Evolutionary conservation across 2,797 vertebrate species (phyloP), one percentile per base, ranked within the genome.

Genomic region (Aplochiton taeniatus): DNA sequence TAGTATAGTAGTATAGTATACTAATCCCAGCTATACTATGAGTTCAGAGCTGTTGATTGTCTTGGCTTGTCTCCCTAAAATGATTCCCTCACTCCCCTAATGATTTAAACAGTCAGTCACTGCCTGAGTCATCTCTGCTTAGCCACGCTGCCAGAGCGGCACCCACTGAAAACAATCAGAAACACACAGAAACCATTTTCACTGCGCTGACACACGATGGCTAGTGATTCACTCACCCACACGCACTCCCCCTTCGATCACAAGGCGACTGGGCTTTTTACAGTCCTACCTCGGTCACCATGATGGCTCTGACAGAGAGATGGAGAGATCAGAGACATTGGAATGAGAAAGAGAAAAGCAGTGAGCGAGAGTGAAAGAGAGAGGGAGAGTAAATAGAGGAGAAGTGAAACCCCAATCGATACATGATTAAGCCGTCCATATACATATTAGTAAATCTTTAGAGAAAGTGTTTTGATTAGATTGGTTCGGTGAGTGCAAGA

Each of bases 211-310:
- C 81, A 80, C 79, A 76, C 80, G 73, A 77, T 72, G 18, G 77
- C 58, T 79, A 69, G 78, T 90, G 90, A 91, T 85, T 92, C 89
- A 91, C 48, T 61, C 51, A 54, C 76, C 19, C 77, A 48, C 41
- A 14, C 14, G 1, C 75, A 5, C 83, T 75, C 79, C 4, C 68
- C 20, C 60, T 68, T 68, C 20, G 13, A 68, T 68, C 72, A 50
- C 50, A 54, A 60, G 61, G 69, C 43, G 49, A 42, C 48, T 49
- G 17, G 20, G 47, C 45, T 50, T 41, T 62, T 72, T 66, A 62
- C 50, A 68, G 76, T 60, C 51, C 71, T 64, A 72, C 73, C 70
- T 18, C 9, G 4, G 18, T 1, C 10, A 55, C 47, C 9, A 58
- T 19, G 42, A 13, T n/a, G 17, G 10, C 44, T 47, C 14, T 18